Conservation (phyloP, 2,113 vertebrate genomes). For the Petrocephalus microphthalmus region DNA sequence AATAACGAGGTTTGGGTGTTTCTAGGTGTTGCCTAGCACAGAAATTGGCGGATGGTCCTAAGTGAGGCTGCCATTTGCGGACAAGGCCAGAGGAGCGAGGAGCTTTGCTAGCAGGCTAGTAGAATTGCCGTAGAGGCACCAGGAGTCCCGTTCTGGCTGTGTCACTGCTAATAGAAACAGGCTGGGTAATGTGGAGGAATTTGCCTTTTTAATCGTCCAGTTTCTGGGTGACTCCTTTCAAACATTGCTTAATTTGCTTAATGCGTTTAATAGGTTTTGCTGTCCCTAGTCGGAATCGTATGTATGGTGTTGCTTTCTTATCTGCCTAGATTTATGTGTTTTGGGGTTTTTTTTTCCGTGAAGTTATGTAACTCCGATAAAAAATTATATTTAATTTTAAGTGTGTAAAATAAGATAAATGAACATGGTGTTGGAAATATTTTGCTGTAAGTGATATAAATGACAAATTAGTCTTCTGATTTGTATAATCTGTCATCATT, state of each 20-base stretch:
- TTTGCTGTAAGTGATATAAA: not conserved
- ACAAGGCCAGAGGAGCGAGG: not conserved
- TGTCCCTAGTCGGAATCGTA: not conserved
- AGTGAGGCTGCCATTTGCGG: not conserved
- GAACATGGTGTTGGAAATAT: not conserved
- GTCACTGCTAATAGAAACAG: not conserved
- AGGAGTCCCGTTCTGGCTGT: not conserved
- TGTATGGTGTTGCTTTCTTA: not conserved
- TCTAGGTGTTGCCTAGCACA: not conserved
- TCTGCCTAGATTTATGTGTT: not conserved
- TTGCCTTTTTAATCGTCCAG: not conserved
- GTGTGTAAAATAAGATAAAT: conserved; percentile 1
- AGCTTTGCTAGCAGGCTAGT: not conserved
- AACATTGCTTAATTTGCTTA: not conserved
- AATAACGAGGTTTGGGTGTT: not conserved
- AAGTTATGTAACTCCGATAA: not conserved
- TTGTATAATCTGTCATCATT: not conserved
- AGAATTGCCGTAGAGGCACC: not conserved
- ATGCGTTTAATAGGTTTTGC: not conserved
- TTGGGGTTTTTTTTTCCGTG: not conserved
- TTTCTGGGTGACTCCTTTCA: not conserved
- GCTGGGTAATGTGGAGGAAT: not conserved
- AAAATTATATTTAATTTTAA: not conserved
- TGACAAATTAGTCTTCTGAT: conserved; percentile 1
- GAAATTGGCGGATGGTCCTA: not conserved